A percentile compares a stretch with the other conserved stretches of the same genome.
Evolutionary conservation across 2,888 invertebrate species (phyloP).

Genomic region (Thecophora atra): DNA sequence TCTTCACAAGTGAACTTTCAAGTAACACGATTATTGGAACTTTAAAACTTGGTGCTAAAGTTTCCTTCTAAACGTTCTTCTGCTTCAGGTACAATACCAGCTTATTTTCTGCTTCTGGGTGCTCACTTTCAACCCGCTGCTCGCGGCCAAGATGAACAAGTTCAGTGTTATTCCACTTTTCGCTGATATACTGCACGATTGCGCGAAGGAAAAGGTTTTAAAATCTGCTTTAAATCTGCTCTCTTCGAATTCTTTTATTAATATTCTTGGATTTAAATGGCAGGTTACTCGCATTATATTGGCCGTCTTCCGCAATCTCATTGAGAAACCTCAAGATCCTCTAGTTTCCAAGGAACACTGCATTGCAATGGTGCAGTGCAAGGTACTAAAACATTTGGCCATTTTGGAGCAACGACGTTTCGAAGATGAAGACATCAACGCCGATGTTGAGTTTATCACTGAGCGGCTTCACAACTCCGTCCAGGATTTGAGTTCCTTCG

Average conservation of each 20-base stretch:
- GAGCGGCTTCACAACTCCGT: constrained; percentile 93
- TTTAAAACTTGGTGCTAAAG: neutral
- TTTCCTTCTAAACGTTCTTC: neutral
- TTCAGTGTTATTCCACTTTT: constrained; percentile 97
- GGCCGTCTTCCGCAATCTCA: constrained; percentile 95
- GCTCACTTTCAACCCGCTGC: constrained; percentile 92
- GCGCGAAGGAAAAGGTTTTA: constrained; percentile 92
- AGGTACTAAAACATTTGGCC: constrained; percentile 93
- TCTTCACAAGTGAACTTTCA: constrained; percentile 95
- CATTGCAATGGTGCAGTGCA: constrained; percentile 98
- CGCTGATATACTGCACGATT: constrained; percentile 97
- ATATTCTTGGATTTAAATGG: neutral
- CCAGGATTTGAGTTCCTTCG: constrained; percentile 97
- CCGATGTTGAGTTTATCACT: constrained; percentile 92
- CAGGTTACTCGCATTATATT: constrained; percentile 91
- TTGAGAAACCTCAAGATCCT: constrained; percentile 93
- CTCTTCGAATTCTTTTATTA: no score
- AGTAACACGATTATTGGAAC: constrained; percentile 60
- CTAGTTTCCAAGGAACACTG: constrained; percentile 96
- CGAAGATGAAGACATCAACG: constrained; percentile 96
- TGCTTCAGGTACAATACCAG: constrained; percentile 89
- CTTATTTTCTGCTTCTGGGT: constrained; percentile 99
- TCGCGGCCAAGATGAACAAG: constrained; percentile 97
- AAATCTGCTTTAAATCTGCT: neutral
- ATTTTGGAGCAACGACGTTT: constrained; percentile 95